A percentile compares a stretch with the other conserved stretches of the same genome.
These are phyloP conservation scores for Priocnemis perturbator DNA, from an alignment of 2,888 invertebrate genomes.

Conservation along the genomic window DNA sequence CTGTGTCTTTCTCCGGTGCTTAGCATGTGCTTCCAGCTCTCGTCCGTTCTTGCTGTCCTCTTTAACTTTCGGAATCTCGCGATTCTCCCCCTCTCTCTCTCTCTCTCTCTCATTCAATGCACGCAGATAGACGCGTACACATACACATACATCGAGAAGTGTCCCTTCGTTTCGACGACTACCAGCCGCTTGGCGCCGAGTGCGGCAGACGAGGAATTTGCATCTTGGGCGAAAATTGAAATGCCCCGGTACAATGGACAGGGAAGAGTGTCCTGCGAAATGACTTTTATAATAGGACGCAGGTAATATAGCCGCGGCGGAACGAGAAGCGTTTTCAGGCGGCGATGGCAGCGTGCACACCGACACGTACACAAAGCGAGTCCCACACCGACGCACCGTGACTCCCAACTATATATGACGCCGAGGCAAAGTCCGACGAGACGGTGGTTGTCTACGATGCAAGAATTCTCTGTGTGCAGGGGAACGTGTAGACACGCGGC, in stretches of 20 bases:
- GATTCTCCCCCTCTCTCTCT: not conserved
- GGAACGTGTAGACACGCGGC: too few relatives aligned
- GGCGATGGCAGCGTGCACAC: constrained; percentile 19
- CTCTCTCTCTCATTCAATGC: constrained; percentile 2
- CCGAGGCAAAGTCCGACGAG: not conserved
- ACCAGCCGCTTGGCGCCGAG: constrained; percentile 34
- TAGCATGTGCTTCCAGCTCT: too few relatives aligned
- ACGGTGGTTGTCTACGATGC: not conserved
- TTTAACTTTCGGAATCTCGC: too few relatives aligned
- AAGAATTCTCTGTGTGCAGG: too few relatives aligned
- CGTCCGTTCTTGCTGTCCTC: too few relatives aligned
- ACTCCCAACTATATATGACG: not conserved
- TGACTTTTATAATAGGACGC: constrained; percentile 69
- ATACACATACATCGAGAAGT: constrained; percentile 43
- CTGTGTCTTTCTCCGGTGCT: too few relatives aligned
- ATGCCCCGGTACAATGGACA: constrained; percentile 63
- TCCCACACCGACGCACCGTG: not conserved
- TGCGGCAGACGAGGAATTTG: constrained; percentile 60
- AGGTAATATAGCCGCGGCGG: constrained; percentile 51
- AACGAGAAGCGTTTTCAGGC: constrained; percentile 47
- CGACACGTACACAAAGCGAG: constrained; percentile 10
- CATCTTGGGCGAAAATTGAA: constrained; percentile 70
- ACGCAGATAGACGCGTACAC: constrained; percentile 36
- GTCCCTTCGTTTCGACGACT: constrained; percentile 34
- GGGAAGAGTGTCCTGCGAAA: constrained; percentile 63